Conservation (phyloP, 2,113 vertebrate genomes). For the Nannobrachium achirus region DNA sequence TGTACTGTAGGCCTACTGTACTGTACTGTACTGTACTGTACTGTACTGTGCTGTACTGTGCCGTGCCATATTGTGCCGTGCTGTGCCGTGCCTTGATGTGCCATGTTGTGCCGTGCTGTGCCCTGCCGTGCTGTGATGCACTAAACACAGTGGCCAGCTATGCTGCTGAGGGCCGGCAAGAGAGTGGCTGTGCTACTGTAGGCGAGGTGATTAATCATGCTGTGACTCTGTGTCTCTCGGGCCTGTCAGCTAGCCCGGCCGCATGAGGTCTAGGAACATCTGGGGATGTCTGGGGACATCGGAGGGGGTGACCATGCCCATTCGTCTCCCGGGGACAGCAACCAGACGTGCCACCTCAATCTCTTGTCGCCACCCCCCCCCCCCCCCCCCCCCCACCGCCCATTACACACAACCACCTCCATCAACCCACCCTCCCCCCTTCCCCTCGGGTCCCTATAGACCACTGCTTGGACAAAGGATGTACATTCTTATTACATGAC, state of each 20-base stretch:
- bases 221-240: constrained; percentile 67
- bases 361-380: constrained; percentile 31
- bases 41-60: no score
- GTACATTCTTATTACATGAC: constrained; percentile 65
- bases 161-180: constrained; percentile 36
- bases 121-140: neutral
- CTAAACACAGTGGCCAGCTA: constrained; percentile 15
- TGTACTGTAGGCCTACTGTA: no score
- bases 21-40: no score
- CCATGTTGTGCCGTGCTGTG: neutral
- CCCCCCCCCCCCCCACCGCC: neutral
- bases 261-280: constrained; percentile 69
- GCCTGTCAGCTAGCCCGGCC: constrained; percentile 64
- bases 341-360: constrained; percentile 62
- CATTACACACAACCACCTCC: no score
- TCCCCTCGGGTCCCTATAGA: constrained; percentile 50
- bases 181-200: constrained; percentile 18
- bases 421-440: neutral
- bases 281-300: constrained; percentile 64
- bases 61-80: no score
- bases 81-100: no score
- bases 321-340: constrained; percentile 66
- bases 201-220: constrained; percentile 75
- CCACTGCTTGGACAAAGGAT: constrained; percentile 54
- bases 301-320: constrained; percentile 43